phyloP scores from a whole-genome alignment of 2,797 vertebrate genomes.

The Anableps anableps region DNA sequence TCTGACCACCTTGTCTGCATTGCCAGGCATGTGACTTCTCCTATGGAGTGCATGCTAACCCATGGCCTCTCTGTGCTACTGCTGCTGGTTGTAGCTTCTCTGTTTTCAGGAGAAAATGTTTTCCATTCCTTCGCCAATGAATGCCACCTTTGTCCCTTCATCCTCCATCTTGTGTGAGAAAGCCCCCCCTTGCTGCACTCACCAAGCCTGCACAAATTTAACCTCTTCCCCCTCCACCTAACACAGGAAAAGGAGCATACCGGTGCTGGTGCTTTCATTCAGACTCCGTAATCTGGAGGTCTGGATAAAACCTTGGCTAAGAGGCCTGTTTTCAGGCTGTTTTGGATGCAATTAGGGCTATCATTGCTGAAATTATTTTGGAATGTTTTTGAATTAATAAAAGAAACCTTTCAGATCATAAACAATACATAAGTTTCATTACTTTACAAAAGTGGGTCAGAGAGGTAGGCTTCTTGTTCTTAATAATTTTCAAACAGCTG shows the following conservation, averaged over 20 bases:
- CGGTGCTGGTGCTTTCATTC: slow-evolving; percentile 74
- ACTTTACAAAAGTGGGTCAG: background rate
- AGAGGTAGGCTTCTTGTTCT: background rate
- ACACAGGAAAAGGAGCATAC: slow-evolving; percentile 81
- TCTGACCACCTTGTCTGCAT: slow-evolving; percentile 22
- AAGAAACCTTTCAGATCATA: background rate
- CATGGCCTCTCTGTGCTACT: slow-evolving; percentile 66
- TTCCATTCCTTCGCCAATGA: slow-evolving; percentile 87
- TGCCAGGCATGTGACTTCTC: slow-evolving; percentile 48
- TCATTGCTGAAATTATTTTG: slow-evolving; percentile 26
- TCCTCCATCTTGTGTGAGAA: slow-evolving; percentile 83
- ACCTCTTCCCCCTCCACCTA: slow-evolving; percentile 77
- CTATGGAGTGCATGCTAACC: slow-evolving; percentile 57
- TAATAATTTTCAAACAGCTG: background rate
- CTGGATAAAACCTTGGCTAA: slow-evolving; percentile 57
- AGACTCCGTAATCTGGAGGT: slow-evolving; percentile 65
- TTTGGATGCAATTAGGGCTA: slow-evolving; percentile 19
- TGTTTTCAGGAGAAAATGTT: slow-evolving; percentile 85
- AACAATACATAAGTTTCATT: slow-evolving; percentile 10
- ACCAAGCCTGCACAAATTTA: slow-evolving; percentile 80
- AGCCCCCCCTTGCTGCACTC: slow-evolving; percentile 64
- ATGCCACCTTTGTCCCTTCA: slow-evolving; percentile 87
- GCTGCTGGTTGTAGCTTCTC: slow-evolving; percentile 76
- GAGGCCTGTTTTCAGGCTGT: slow-evolving; percentile 31
- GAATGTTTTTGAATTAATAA: slow-evolving; percentile 8